Percentiles rank a stretch among this genome's conserved stretches.
phyloP scores from a whole-genome alignment of 53 echinoderm and acorn worm genomes.

The Holothuria leucospilota region DNA sequence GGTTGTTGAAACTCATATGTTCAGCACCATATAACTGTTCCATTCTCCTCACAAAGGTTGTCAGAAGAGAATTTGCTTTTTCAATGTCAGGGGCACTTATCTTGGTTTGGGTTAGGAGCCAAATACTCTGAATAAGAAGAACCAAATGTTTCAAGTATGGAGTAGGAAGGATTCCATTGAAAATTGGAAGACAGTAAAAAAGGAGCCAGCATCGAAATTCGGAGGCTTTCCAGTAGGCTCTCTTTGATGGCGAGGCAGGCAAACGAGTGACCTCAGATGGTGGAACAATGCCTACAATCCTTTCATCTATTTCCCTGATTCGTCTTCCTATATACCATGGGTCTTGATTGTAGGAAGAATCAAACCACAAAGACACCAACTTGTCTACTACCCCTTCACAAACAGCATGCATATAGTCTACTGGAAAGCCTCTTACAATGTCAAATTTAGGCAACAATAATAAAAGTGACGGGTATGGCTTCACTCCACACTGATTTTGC shows the following conservation, averaged over 20 bases:
- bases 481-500: background rate
- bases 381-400: constrained; percentile 44
- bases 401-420: constrained; percentile 60
- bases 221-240: background rate
- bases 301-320: background rate
- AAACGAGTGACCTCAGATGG: too few relatives aligned
- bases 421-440: constrained; percentile 29
- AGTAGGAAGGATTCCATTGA: constrained; percentile 3
- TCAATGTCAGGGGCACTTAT: background rate
- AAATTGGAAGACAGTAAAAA: background rate
- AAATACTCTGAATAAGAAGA: background rate
- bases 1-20: background rate
- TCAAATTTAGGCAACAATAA: constrained; percentile 34
- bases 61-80: background rate
- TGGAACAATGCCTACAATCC: too few relatives aligned
- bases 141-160: background rate
- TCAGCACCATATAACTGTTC: constrained; percentile 10
- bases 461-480: constrained; percentile 24
- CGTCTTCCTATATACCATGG: constrained; percentile 3
- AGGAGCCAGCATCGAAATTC: constrained; percentile 9
- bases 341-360: background rate
- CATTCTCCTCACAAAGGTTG: background rate
- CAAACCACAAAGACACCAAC: constrained; percentile 46
- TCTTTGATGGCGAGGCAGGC: too few relatives aligned
- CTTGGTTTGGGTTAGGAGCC: constrained; percentile 5